Evolutionary conservation across 2,888 invertebrate species (phyloP).

Genomic region (Dendrolimus houi): DNA sequence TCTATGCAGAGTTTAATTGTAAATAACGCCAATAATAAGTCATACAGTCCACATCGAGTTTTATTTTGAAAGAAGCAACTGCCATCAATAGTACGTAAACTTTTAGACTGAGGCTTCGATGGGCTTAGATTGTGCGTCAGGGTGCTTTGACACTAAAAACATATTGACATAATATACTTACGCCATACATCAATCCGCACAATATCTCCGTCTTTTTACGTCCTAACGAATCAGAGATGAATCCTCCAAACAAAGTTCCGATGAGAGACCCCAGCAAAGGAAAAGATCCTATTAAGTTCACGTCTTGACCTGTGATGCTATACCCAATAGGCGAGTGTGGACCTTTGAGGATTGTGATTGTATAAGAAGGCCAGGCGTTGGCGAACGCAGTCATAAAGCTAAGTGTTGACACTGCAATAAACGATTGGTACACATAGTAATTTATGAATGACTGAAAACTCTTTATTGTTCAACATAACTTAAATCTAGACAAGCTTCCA

Average conservation of each 20-base stretch:
- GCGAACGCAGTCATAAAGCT: conserved; percentile 14
- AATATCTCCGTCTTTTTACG: conserved; percentile 24
- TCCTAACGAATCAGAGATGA: conserved; percentile 24
- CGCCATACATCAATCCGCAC: conserved; percentile 18
- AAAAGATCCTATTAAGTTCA: conserved; percentile 24
- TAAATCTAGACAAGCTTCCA: no score
- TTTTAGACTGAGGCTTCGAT: no score
- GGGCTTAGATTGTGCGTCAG: no score
- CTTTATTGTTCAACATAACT: no score
- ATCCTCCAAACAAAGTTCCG: conserved; percentile 15
- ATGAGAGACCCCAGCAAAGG: conserved; percentile 26
- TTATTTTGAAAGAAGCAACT: no score
- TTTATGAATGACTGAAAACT: no score
- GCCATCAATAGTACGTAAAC: no score
- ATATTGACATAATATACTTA: conserved; percentile 13
- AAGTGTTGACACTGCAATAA: conserved; percentile 21
- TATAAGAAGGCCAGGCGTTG: conserved; percentile 30
- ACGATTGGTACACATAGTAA: no score
- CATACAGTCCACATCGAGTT: no score
- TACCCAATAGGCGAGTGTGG: conserved; percentile 23
- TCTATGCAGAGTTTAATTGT: no score
- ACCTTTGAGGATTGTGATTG: conserved; percentile 18
- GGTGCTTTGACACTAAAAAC: no score
- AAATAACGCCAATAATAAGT: no score
- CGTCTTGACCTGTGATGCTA: conserved; percentile 17